Base-by-base conservation (phyloP, 2,113 vertebrate species). In the Leptosomus discolor region DNA sequence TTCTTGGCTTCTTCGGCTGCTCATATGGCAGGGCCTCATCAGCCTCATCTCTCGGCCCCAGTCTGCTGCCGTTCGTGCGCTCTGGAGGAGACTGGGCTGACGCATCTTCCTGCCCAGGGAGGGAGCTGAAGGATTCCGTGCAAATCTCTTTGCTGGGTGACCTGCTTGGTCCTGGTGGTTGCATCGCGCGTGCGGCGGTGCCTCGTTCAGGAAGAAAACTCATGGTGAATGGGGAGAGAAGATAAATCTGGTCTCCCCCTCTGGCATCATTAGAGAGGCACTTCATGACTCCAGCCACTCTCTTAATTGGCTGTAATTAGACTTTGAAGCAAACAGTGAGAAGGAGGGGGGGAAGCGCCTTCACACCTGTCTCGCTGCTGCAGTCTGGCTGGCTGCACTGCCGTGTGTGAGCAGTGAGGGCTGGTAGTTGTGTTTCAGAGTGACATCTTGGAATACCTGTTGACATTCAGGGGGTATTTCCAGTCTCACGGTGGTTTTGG, bases 231-330 rank as follows among this genome's bases (percentile, higher is more conserved):
- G 12, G 15, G 53, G n/a, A 92, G 74, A 64, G 67, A 43, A 70
- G 70, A 39, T 41, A 36, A 81, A 58, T 73, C 75, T 85, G 63
- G 41, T 50, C 50, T 71, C 51, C 37, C 1, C 0, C 53, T 79
- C 85, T 27, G 54, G 41, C 77, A 69, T 88, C 75, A 3, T 73
- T 76, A 85, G 70, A 71, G 69, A 60, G 73, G 51, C 37, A 34
- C 37, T 82, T 87, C 34, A 39, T 3, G 6, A 34, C 64, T 74
- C 15, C 84, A 87, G 84, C 36, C 18, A 2, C 56, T 85, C 74
- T 79, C 65, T 84, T 79, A 96, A 88, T 85, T 82, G 48, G 29
- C 70, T 94, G 74, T 88, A 76, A 80, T 85, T 85, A 90, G 81
- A 18, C 57, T 61, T 54, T 11, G 74, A 69, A 93, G 50, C 70